These are phyloP conservation scores for Urocyon cinereoargenteus DNA, from an alignment of 2,797 vertebrate species.

Conservation along the genomic window DNA sequence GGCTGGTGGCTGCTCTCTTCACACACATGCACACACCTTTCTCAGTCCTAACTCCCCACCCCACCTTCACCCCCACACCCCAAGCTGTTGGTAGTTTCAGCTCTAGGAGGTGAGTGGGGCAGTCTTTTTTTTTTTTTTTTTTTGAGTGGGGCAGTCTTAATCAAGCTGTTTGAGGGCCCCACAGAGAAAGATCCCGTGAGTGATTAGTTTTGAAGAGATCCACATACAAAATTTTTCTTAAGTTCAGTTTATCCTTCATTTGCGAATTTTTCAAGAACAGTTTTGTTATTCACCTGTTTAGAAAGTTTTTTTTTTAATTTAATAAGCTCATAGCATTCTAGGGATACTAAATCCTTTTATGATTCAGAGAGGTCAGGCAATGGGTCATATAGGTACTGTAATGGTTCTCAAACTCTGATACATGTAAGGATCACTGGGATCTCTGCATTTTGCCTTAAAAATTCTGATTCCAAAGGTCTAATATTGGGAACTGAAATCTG, in stretches of 20 bases:
- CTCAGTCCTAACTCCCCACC: not conserved
- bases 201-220: not conserved
- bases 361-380: not conserved
- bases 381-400: not conserved
- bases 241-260: not conserved
- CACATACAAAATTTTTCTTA: not conserved
- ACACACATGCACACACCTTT: fast-evolving
- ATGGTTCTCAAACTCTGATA: not conserved
- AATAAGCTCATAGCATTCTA: not conserved
- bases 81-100: not conserved
- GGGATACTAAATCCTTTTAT: not conserved
- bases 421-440: not conserved
- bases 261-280: not conserved
- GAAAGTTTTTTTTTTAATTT: not conserved
- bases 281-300: not conserved
- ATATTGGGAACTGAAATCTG: not conserved
- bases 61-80: not conserved
- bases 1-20: not conserved
- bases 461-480: not conserved
- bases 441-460: not conserved
- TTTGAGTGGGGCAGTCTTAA: not conserved
- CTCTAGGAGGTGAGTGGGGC: not conserved
- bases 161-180: not conserved
- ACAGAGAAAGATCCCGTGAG: not conserved
- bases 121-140: too few species aligned